phyloP scores from a whole-genome alignment of 2,113 vertebrate species.

The Periophthalmodon schlosseri region DNA sequence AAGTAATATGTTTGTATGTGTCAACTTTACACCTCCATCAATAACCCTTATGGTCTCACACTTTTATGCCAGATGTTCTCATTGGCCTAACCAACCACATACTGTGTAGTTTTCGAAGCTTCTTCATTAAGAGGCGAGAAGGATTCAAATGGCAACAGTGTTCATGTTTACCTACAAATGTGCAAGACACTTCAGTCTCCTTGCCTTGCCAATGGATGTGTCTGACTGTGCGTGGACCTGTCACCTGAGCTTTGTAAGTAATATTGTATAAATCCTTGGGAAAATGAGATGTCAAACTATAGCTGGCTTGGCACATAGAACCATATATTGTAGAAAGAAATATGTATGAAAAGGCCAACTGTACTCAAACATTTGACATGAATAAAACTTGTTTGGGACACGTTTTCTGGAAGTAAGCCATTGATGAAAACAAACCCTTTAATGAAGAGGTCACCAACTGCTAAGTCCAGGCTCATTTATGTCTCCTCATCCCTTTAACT shows the following conservation, averaged over 20 bases:
- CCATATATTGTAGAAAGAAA: neutral
- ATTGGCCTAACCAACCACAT: too few relatives aligned
- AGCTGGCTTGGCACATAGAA: neutral
- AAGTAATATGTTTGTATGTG: neutral
- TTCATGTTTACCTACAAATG: neutral
- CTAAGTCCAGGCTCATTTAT: conserved; percentile 6
- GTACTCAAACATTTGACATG: neutral
- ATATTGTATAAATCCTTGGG: neutral
- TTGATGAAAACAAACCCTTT: neutral
- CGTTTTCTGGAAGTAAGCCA: neutral
- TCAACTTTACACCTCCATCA: too few relatives aligned
- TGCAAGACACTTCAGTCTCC: neutral
- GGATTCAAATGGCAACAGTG: too few relatives aligned
- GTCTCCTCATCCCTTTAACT: conserved; percentile 3
- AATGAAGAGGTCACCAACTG: conserved; percentile 7
- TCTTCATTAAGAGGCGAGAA: too few relatives aligned
- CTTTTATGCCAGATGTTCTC: too few relatives aligned
- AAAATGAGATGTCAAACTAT: neutral
- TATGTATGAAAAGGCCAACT: neutral
- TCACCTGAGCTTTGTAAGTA: neutral
- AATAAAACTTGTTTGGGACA: neutral
- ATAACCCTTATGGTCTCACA: too few relatives aligned
- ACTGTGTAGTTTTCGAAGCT: too few relatives aligned
- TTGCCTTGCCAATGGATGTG: neutral
- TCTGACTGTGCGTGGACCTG: neutral